Evolutionary conservation across 2,797 vertebrate species (phyloP).

Genomic region (Taenioides sp.): DNA sequence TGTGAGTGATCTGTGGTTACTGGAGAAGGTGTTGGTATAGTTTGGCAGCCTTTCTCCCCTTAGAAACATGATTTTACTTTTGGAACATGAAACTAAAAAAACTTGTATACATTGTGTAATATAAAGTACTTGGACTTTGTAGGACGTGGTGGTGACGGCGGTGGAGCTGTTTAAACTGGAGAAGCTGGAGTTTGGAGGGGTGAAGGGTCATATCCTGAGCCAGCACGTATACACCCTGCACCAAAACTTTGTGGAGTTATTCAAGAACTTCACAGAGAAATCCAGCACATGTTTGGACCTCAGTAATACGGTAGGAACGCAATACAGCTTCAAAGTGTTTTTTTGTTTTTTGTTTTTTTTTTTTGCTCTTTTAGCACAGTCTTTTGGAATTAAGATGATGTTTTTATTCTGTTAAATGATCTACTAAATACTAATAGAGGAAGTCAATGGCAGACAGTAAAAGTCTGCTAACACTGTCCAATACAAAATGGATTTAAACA

Average conservation of each 20-base stretch:
- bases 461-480: no score
- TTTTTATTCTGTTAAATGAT: no score
- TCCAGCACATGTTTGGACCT: constrained; percentile 83
- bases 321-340: background rate
- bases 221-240: constrained; percentile 81
- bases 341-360: no score
- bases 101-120: background rate
- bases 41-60: no score
- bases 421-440: no score
- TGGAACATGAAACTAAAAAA: background rate
- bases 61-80: background rate
- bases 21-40: no score
- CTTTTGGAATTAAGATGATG: no score
- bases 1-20: no score
- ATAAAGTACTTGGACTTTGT: background rate
- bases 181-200: constrained; percentile 88
- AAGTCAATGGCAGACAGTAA: no score
- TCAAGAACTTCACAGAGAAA: constrained; percentile 78
- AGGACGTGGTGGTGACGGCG: constrained; percentile 82
- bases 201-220: constrained; percentile 81
- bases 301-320: constrained; percentile 70
- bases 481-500: no score
- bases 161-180: constrained; percentile 87
- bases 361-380: no score
- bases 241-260: constrained; percentile 81